phyloP scores from a whole-genome alignment of 2,113 vertebrate genomes.

The Colius striatus region DNA sequence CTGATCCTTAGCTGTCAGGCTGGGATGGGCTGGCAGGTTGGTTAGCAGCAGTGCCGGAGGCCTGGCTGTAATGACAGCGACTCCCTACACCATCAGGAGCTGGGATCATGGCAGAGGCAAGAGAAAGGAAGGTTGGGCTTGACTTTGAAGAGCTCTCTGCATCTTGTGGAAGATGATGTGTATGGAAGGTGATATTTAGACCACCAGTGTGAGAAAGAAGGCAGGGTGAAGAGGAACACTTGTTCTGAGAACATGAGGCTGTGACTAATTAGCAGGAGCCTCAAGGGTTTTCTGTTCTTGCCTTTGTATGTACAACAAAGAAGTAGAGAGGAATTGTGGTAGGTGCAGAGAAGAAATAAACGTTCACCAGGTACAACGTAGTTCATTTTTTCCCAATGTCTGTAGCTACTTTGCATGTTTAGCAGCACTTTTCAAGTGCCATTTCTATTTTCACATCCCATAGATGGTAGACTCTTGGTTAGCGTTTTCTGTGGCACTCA shows the following conservation, averaged over 20 bases:
- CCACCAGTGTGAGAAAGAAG: neutral
- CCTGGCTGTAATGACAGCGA: neutral
- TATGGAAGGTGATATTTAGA: neutral
- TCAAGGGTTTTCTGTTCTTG: neutral
- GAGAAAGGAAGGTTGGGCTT: neutral
- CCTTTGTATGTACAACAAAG: neutral
- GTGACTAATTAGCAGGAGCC: slow-evolving; percentile 1
- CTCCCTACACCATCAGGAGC: neutral
- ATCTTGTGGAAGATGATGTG: neutral
- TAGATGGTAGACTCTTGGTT: neutral
- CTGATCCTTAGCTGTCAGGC: neutral
- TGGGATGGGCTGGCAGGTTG: neutral
- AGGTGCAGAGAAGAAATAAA: neutral
- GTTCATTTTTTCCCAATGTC: neutral
- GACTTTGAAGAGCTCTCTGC: neutral
- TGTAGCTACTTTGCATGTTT: neutral
- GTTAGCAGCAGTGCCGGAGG: neutral
- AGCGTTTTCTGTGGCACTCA: neutral
- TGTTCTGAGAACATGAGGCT: neutral
- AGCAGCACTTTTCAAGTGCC: neutral
- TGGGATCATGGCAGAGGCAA: fast-evolving
- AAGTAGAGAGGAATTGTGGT: neutral
- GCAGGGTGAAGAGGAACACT: neutral
- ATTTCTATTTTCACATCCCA: neutral
- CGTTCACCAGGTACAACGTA: neutral